These are phyloP conservation scores for Hormaphis cornu DNA, from an alignment of 1,140 invertebrate genomes.

Conservation along the genomic window DNA sequence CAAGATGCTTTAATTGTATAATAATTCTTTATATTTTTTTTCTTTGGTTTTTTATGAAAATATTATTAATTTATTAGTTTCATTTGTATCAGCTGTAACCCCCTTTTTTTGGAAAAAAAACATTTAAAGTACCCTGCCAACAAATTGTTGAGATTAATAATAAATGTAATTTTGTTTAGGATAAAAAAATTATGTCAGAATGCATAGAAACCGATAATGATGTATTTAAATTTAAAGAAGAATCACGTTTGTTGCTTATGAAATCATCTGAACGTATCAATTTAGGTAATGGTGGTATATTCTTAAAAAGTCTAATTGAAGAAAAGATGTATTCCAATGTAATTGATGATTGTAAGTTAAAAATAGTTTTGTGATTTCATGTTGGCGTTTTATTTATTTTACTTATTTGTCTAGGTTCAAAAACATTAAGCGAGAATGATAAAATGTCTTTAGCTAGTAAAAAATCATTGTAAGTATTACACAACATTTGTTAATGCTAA, in stretches of 20 bases:
- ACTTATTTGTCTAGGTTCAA: neutral
- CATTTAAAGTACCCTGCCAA: no score
- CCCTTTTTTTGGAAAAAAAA: no score
- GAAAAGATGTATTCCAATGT: constrained; percentile 7
- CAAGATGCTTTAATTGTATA: no score
- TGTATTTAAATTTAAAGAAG: constrained; percentile 6
- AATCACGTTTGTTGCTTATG: constrained; percentile 16
- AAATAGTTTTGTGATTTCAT: neutral
- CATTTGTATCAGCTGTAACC: no score
- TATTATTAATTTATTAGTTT: no score
- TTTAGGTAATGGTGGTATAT: constrained; percentile 5
- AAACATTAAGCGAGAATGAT: neutral
- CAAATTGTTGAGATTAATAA: no score
- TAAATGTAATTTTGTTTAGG: neutral
- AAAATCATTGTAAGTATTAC: constrained; percentile 14
- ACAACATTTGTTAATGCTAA: no score
- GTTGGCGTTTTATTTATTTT: neutral
- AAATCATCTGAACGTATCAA: constrained; percentile 17
- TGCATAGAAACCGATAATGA: neutral
- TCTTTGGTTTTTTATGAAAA: no score
- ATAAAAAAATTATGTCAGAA: neutral
- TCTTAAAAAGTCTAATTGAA: constrained; percentile 21
- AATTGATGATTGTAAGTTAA: neutral
- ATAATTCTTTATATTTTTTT: no score
- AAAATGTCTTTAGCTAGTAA: neutral